These are phyloP conservation scores for Tinea trinotella DNA, from an alignment of 2,888 invertebrate genomes.

Conservation along the genomic window DNA sequence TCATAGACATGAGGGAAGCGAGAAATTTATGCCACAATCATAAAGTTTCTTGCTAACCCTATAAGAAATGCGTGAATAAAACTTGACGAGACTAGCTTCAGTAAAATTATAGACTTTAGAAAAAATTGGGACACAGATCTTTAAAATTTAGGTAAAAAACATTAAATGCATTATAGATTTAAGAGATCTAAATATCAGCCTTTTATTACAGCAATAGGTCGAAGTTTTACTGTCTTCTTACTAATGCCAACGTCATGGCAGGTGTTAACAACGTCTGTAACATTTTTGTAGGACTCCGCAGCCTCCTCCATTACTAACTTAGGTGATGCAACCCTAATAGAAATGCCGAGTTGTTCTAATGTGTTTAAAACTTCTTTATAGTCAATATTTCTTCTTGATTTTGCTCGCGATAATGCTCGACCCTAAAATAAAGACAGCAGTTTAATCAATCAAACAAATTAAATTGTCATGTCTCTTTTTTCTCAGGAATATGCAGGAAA, in stretches of 20 bases:
- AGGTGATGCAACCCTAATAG: slow-evolving; percentile 97
- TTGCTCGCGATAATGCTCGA: slow-evolving; percentile 95
- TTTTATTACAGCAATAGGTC: slow-evolving; percentile 99
- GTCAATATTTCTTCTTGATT: slow-evolving; percentile 95
- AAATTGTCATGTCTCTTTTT: too few relatives aligned
- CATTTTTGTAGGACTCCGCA: slow-evolving; percentile 99
- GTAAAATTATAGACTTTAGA: too few relatives aligned
- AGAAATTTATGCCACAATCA: too few relatives aligned
- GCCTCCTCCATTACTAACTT: slow-evolving; percentile 99
- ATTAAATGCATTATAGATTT: too few relatives aligned
- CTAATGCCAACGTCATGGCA: slow-evolving; percentile 98
- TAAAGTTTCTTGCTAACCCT: too few relatives aligned
- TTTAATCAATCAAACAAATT: not conserved
- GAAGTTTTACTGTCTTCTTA: slow-evolving; percentile 94
- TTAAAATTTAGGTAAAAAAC: too few relatives aligned
- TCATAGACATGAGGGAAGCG: too few relatives aligned
- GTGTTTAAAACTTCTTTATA: slow-evolving; percentile 91
- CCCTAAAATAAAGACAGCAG: slow-evolving; percentile 75
- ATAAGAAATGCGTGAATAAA: too few relatives aligned
- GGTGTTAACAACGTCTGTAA: slow-evolving; percentile 98
- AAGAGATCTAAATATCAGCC: slow-evolving; percentile 82
- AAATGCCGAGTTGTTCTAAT: slow-evolving; percentile 88
- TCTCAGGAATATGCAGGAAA: not conserved
- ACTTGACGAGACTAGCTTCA: too few relatives aligned
- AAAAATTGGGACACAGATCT: too few relatives aligned